Base-by-base conservation (phyloP, 2,888 invertebrate genomes). In the Ypsolopha sequella region DNA sequence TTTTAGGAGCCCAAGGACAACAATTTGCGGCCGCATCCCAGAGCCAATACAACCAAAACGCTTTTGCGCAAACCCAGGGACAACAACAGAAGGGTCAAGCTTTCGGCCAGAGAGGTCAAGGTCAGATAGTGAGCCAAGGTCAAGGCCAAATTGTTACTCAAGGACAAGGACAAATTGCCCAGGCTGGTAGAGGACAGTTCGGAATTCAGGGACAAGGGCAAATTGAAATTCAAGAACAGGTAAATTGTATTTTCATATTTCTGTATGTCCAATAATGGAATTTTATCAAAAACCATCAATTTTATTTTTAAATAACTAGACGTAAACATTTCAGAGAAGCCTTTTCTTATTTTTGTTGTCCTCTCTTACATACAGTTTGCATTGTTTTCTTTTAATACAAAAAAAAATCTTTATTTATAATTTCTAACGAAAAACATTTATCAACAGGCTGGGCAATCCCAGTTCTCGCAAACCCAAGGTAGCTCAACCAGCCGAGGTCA, bases 121-220 rank as follows among this genome's bases (percentile, higher is more conserved):
- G 53, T 2, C 41, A 50, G 33, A 9, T 53, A 33, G 50, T 55
- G 8, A 48, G n/a, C 38, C 50, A 52, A 41, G 54, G 54, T 33
- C 45, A 51, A 13, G 52, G 54, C 3, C 51, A 54, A n/a, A 6
- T 51, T 3, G 45, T 55, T 2, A 46, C 48, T 8, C 56, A 56
- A 48, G 60, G 60, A 9, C 52, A 52, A 48, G 60, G 59, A 7
- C 41, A 44, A 34, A 6, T 52, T 54, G 35, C 54, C 0, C 63
- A 66, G 35, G 65, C 62, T 1, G 69, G 67, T 0, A 51, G 58
- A 34, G 73, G 73, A 48, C 67, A 72, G 41, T 56, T 56, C 24
- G 63, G 58, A 0, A 39, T 56, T 7, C 60, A 62, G 33, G 71
- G 71, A 53, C 64, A 64, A 54, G 76, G 76, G 44, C 65, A 65